phyloP scores from a whole-genome alignment of 2,797 vertebrate genomes.

The Phoxinus dragarum region DNA sequence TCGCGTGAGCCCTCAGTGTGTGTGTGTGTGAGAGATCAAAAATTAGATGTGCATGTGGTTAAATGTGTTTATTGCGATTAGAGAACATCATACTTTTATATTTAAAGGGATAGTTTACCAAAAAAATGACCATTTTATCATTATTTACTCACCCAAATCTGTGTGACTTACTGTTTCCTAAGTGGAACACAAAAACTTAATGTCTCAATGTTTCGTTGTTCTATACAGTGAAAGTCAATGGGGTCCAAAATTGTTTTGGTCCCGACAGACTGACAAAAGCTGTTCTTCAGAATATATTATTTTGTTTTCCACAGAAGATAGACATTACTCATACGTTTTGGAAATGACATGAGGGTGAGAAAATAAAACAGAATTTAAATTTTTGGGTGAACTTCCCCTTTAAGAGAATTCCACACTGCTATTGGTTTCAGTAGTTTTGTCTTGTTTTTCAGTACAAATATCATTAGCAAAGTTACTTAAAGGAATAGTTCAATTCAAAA shows the following conservation, averaged over 20 bases:
- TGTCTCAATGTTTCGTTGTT: neutral
- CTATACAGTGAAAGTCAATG: neutral
- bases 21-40: constrained; percentile 6
- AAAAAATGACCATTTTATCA: neutral
- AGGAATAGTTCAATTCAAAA: too few species aligned
- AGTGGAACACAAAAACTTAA: neutral
- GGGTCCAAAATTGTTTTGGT: neutral
- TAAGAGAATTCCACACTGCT: neutral
- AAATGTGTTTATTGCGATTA: neutral
- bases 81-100: neutral
- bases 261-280: neutral
- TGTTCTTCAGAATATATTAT: neutral
- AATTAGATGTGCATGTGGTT: neutral
- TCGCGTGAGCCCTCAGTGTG: constrained; percentile 83
- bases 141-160: neutral
- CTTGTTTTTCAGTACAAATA: neutral
- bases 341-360: too few species aligned
- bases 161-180: neutral
- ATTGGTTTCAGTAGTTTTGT: neutral
- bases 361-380: too few species aligned
- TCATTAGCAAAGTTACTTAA: too few species aligned
- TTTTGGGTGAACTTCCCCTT: neutral
- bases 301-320: neutral
- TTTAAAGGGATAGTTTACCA: neutral
- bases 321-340: neutral